These are phyloP conservation scores for Diplolepis rosae DNA, from an alignment of 2,888 invertebrate genomes.

Conservation along the genomic window DNA sequence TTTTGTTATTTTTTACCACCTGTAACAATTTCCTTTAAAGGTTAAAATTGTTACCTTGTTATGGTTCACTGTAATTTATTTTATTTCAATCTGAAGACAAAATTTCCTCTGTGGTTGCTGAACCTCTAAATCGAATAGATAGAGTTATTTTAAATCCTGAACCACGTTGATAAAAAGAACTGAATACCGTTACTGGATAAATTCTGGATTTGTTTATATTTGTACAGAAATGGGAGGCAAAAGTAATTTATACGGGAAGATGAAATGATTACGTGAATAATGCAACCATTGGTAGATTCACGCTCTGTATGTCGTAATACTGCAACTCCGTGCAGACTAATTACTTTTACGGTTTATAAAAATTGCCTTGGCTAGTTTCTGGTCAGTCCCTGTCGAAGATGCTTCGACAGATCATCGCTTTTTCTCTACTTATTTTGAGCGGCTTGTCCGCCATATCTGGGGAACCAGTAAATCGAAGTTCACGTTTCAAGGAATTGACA, in stretches of 20 bases:
- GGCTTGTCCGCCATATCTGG: constrained; percentile 43
- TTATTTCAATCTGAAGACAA: no score
- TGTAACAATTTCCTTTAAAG: no score
- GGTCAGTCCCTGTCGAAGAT: constrained; percentile 66
- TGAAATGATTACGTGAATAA: constrained; percentile 56
- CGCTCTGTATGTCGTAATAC: constrained; percentile 71
- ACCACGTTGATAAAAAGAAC: neutral
- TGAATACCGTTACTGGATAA: neutral
- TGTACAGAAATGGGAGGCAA: constrained; percentile 45
- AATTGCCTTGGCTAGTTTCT: constrained; percentile 53
- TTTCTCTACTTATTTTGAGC: constrained; percentile 47
- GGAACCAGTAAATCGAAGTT: constrained; percentile 42
- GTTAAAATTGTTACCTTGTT: no score
- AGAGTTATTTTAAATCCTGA: no score
- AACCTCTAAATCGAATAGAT: no score
- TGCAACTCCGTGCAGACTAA: constrained; percentile 50
- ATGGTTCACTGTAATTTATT: no score
- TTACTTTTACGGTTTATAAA: constrained; percentile 63
- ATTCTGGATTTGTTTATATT: neutral
- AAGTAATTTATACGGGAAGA: constrained; percentile 54
- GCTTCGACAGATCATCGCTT: constrained; percentile 62
- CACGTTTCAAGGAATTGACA: neutral
- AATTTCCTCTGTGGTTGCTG: no score
- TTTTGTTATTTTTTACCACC: no score
- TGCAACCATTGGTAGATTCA: constrained; percentile 67